Conservation (phyloP, 2,797 vertebrate species). For the Microtus agrestis region DNA sequence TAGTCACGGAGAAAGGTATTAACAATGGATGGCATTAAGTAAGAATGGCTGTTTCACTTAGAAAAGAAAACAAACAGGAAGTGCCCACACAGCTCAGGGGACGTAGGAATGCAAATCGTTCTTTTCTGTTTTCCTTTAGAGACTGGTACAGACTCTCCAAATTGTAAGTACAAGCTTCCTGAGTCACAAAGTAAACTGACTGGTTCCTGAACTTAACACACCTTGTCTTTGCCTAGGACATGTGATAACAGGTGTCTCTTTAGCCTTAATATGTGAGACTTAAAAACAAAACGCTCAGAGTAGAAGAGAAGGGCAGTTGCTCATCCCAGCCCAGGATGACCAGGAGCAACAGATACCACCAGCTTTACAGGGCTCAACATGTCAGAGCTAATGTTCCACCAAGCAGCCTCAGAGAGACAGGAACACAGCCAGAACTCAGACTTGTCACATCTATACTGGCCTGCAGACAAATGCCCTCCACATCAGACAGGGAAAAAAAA, state of each 20-base stretch:
- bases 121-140: neutral
- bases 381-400: neutral
- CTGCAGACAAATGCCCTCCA: conserved; percentile 19
- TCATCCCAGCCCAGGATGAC: neutral
- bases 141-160: conserved; percentile 40
- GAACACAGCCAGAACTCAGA: neutral
- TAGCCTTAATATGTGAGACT: conserved; percentile 1
- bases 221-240: neutral
- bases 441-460: neutral
- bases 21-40: conserved; percentile 37
- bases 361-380: neutral
- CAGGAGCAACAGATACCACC: rapidly evolving
- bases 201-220: conserved; percentile 67
- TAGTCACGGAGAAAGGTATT: conserved; percentile 42
- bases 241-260: conserved; percentile 63
- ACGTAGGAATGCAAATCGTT: neutral
- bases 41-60: conserved; percentile 21
- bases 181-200: conserved; percentile 69
- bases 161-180: conserved; percentile 37
- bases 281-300: neutral
- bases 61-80: conserved; percentile 59
- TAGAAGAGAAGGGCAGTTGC: neutral
- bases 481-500: neutral
- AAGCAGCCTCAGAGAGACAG: neutral
- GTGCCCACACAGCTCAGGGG: conserved; percentile 18